Conservation (phyloP, 2,113 vertebrate species). For the Pleuronectes platessa region DNA sequence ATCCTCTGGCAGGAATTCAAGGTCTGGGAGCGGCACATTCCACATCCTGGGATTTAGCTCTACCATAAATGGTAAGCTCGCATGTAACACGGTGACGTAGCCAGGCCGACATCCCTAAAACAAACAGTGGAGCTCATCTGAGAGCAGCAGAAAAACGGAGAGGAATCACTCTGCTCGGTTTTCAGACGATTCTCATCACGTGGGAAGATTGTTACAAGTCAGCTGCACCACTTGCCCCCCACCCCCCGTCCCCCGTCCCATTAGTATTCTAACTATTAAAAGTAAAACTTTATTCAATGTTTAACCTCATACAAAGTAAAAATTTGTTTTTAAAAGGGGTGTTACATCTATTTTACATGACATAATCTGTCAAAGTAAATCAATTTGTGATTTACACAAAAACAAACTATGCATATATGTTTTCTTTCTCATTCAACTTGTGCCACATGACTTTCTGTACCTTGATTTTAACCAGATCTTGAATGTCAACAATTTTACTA, state of each 20-base stretch:
- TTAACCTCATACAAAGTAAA: neutral
- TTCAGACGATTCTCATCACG: neutral
- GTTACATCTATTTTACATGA: too few relatives aligned
- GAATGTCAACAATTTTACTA: too few relatives aligned
- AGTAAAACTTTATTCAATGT: neutral
- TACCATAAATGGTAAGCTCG: slow-evolving; percentile 86
- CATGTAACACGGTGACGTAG: slow-evolving; percentile 77
- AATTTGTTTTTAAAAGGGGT: too few relatives aligned
- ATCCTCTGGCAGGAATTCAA: slow-evolving; percentile 74
- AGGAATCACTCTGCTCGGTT: slow-evolving; percentile 48
- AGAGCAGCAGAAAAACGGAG: slow-evolving; percentile 18
- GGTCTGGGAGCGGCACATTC: slow-evolving; percentile 83
- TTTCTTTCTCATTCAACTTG: neutral
- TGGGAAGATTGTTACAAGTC: neutral
- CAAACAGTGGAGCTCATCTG: slow-evolving; percentile 62
- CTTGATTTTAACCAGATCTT: too few relatives aligned
- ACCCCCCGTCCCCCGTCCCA: too few relatives aligned
- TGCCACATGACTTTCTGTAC: neutral
- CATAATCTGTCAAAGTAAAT: neutral
- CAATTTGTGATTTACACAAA: neutral
- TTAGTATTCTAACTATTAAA: neutral
- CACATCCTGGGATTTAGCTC: slow-evolving; percentile 83
- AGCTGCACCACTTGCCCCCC: neutral
- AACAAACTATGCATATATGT: neutral
- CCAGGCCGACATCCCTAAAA: slow-evolving; percentile 64